phyloP scores from a whole-genome alignment of 2,888 invertebrate genomes.

The Molanna angustata region DNA sequence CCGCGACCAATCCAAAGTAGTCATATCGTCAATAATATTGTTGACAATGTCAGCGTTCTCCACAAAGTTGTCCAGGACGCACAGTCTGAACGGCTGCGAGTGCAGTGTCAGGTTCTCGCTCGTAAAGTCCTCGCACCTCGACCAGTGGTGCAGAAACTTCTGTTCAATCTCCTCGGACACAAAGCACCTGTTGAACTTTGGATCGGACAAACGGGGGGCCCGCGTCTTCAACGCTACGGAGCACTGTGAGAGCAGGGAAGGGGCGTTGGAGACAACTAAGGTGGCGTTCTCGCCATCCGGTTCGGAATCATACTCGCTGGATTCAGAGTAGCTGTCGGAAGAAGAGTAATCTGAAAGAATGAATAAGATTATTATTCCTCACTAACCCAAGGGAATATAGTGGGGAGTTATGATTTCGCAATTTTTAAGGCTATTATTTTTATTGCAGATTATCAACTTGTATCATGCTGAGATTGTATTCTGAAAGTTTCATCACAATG shows the following conservation, averaged over 20 bases:
- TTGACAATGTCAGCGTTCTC: slow-evolving; percentile 56
- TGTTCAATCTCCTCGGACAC: slow-evolving; percentile 44
- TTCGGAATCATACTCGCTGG: slow-evolving; percentile 16
- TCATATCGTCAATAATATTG: slow-evolving; percentile 64
- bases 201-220: slow-evolving; percentile 50
- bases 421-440: no score
- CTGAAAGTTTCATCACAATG: no score
- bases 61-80: slow-evolving; percentile 63
- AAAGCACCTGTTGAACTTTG: slow-evolving; percentile 40
- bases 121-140: slow-evolving; percentile 42
- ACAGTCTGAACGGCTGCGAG: slow-evolving; percentile 64
- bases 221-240: slow-evolving; percentile 43
- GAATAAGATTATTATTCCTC: no score
- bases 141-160: slow-evolving; percentile 50
- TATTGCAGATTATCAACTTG: no score
- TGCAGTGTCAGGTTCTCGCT: slow-evolving; percentile 53
- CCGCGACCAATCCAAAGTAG: slow-evolving; percentile 65
- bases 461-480: no score
- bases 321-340: slow-evolving; percentile 20
- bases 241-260: slow-evolving; percentile 13
- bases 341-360: slow-evolving; percentile 27
- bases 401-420: no score
- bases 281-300: slow-evolving; percentile 14
- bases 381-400: no score
- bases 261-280: slow-evolving; percentile 5